Conservation (phyloP, 1,140 invertebrate species). For the Leptoteleia sp. region DNA sequence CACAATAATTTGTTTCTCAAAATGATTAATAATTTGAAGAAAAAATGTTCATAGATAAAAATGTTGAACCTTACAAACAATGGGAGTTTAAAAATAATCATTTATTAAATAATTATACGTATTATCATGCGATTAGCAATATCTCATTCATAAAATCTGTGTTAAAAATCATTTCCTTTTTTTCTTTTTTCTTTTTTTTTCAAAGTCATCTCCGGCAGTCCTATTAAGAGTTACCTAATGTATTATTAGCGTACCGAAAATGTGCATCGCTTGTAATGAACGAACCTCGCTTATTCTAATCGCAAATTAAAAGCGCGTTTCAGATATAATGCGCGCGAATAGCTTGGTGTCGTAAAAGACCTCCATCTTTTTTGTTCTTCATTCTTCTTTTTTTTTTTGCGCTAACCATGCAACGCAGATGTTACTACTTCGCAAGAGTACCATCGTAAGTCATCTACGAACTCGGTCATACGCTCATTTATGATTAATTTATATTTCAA, state of each 20-base stretch:
- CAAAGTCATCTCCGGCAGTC: conserved; percentile 12
- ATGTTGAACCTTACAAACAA: too few relatives aligned
- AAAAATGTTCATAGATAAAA: too few relatives aligned
- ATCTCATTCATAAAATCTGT: background rate
- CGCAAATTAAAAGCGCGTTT: conserved; percentile 21
- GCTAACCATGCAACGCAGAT: conserved; percentile 23
- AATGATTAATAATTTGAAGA: too few relatives aligned
- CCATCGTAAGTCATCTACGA: conserved; percentile 23
- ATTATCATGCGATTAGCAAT: too few relatives aligned
- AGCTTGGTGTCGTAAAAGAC: conserved; percentile 32
- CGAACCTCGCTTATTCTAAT: conserved; percentile 14
- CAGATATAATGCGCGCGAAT: conserved; percentile 50
- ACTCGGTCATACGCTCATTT: conserved; percentile 17
- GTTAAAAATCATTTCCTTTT: too few relatives aligned
- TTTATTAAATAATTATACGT: too few relatives aligned
- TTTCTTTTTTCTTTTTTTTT: too few relatives aligned
- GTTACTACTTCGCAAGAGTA: conserved; percentile 30
- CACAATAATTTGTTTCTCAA: too few relatives aligned
- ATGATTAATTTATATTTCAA: conserved; percentile 7
- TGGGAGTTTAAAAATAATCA: too few relatives aligned
- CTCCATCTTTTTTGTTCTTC: conserved; percentile 43
- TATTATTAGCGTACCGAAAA: conserved; percentile 14
- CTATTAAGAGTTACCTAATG: conserved; percentile 11
- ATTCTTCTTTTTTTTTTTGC: conserved; percentile 41
- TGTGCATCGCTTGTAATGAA: conserved; percentile 14